Conservation (phyloP, 2,888 invertebrate species). For the Eulithis prunata region DNA sequence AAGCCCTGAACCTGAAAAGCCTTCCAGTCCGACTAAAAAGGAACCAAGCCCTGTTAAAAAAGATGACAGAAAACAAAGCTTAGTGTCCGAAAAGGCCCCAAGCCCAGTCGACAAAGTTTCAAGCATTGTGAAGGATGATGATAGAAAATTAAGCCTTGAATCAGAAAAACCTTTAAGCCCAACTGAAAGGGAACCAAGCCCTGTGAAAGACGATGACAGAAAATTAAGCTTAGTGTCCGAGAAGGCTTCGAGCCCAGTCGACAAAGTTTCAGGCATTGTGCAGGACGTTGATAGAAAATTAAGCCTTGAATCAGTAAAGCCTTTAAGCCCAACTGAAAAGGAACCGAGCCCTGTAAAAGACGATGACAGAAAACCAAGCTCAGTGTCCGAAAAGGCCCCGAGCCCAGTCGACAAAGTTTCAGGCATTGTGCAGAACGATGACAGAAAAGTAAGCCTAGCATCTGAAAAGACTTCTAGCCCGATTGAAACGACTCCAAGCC, state of each 20-base stretch:
- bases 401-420: neutral
- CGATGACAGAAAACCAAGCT: neutral
- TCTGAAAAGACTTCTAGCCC: conserved; percentile 29
- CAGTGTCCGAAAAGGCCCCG: neutral
- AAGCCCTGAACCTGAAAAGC: neutral
- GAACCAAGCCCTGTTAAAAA: too few species aligned
- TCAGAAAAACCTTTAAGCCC: too few species aligned
- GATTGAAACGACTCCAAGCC: conserved; percentile 4
- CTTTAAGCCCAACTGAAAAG: neutral
- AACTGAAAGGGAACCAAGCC: neutral
- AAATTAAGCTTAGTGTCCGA: too few species aligned
- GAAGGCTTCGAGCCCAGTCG: conserved; percentile 7
- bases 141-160: neutral
- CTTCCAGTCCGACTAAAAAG: too few species aligned
- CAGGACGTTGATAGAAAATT: neutral
- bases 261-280: conserved; percentile 1
- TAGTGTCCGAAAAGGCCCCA: conserved; percentile 17
- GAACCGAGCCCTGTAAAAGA: neutral
- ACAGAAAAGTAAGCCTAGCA: conserved; percentile 28
- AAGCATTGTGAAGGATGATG: conserved; percentile 1
- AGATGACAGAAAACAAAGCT: conserved; percentile 4
- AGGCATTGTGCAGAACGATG: conserved; percentile 4
- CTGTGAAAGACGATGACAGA: too few species aligned
- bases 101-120: conserved; percentile 23
- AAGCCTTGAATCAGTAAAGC: neutral